A percentile compares a stretch with the other conserved stretches of the same genome.
These are phyloP conservation scores for Elmis aenea DNA, from an alignment of 2,888 invertebrate species.

Conservation along the genomic window DNA sequence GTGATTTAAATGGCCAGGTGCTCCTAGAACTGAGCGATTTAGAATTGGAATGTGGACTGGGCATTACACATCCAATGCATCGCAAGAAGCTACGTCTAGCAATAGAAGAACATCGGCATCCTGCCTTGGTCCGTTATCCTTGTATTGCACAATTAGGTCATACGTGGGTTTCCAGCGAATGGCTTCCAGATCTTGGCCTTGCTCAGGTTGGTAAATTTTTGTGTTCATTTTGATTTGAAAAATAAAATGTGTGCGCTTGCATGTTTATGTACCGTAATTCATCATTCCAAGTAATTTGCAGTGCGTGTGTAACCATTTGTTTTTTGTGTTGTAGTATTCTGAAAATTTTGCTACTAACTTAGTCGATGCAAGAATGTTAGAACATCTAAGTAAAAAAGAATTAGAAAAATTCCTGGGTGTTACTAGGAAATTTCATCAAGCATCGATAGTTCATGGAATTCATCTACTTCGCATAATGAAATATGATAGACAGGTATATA, in stretches of 20 bases:
- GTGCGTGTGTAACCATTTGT: no score
- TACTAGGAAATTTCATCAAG: constrained; percentile 90
- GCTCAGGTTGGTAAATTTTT: constrained; percentile 58
- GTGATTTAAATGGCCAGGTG: constrained; percentile 72
- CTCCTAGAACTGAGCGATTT: constrained; percentile 86
- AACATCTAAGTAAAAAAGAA: constrained; percentile 89
- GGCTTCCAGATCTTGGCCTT: constrained; percentile 87
- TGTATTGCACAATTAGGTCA: constrained; percentile 83
- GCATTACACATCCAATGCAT: constrained; percentile 90
- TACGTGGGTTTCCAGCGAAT: constrained; percentile 90
- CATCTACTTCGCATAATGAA: constrained; percentile 87
- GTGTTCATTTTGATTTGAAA: neutral
- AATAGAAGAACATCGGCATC: constrained; percentile 87
- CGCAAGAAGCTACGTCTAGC: constrained; percentile 88
- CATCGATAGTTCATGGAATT: constrained; percentile 89
- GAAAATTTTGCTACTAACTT: constrained; percentile 83
- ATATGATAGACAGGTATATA: constrained; percentile 83
- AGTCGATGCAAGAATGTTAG: constrained; percentile 90
- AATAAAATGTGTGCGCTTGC: no score
- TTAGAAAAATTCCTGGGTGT: constrained; percentile 90
- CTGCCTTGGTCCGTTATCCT: constrained; percentile 80
- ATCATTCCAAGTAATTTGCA: no score
- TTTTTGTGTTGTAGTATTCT: constrained; percentile 61
- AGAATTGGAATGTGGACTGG: constrained; percentile 85
- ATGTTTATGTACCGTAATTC: no score